Conservation (phyloP, 2,113 vertebrate genomes). For the Lethenteron reissneri region DNA sequence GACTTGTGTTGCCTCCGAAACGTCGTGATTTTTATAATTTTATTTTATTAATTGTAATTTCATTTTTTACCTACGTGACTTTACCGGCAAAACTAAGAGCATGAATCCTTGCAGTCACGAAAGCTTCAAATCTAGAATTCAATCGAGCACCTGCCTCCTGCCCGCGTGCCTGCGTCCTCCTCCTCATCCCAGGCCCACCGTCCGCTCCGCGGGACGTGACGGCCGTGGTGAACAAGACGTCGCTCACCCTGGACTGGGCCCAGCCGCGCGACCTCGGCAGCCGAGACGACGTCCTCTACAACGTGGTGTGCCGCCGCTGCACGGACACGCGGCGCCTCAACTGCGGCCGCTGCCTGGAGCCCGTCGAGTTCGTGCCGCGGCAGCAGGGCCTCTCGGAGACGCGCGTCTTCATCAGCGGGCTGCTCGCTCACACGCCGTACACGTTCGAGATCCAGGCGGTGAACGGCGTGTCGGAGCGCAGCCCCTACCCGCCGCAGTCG, state of each 20-base stretch:
- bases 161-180: neutral
- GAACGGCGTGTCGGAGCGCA: conserved; percentile 79
- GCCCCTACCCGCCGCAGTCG: conserved; percentile 71
- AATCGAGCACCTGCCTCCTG: no score
- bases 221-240: conserved; percentile 85
- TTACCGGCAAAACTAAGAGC: no score
- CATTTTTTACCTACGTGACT: no score
- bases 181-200: conserved; percentile 40
- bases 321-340: conserved; percentile 41
- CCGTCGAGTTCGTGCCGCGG: conserved; percentile 70
- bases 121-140: no score
- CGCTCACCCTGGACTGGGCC: conserved; percentile 89
- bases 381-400: conserved; percentile 71
- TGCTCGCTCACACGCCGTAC: conserved; percentile 77
- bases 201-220: conserved; percentile 84
- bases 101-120: no score
- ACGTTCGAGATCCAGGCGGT: conserved; percentile 90
- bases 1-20: no score
- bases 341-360: conserved; percentile 84
- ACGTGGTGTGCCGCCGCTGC: conserved; percentile 92
- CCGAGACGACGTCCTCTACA: conserved; percentile 70
- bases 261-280: conserved; percentile 65
- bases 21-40: no score
- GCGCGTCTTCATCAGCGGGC: conserved; percentile 78
- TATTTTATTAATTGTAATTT: no score